Evolutionary conservation across 2,113 vertebrate genomes (phyloP).

Genomic region (Ochotona princeps): DNA sequence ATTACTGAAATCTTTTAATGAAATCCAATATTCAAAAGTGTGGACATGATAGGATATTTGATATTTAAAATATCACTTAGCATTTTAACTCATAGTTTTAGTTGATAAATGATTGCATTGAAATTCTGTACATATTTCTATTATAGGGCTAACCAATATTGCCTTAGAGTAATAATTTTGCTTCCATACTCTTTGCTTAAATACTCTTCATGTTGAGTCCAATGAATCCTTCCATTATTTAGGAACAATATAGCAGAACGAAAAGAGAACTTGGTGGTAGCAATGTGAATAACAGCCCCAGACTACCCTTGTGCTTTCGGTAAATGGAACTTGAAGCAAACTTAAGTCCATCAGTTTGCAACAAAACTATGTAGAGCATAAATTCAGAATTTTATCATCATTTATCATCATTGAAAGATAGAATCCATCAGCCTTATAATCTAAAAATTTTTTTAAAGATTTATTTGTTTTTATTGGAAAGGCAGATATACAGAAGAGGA

Average conservation of each 20-base stretch:
- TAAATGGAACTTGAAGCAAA: background rate
- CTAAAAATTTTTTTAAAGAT: background rate
- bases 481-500: too few relatives aligned
- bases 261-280: background rate
- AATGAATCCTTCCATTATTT: background rate
- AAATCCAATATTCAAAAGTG: background rate
- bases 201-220: background rate
- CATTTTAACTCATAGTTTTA: slow-evolving; percentile 22
- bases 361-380: background rate
- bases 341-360: background rate
- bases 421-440: background rate
- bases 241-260: background rate
- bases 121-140: background rate
- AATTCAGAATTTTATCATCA: background rate
- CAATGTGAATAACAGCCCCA: background rate
- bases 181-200: background rate
- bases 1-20: background rate
- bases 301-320: background rate
- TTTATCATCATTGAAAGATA: background rate
- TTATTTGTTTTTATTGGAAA: too few relatives aligned
- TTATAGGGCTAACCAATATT: background rate
- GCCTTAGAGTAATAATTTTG: background rate
- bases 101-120: background rate
- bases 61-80: background rate
- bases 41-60: background rate